Base-by-base conservation (phyloP, 2,797 vertebrate genomes). In the Syngnathus acus region DNA sequence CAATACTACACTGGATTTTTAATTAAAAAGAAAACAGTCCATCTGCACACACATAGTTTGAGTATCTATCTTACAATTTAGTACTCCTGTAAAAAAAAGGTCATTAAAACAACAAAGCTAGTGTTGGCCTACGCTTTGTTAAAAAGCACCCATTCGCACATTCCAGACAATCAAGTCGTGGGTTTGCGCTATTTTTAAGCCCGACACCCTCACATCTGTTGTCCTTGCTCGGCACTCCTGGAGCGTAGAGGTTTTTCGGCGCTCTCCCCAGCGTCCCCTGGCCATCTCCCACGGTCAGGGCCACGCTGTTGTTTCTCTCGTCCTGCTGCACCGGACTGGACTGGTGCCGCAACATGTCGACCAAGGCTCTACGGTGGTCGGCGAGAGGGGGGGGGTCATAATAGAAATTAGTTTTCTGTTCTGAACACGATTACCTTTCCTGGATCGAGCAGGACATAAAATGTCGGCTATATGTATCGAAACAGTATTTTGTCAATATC, bases 331-430 rank as follows among this genome's bases (percentile, higher is more conserved):
- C 91, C 0, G 92, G 92, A 62, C 91, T 94, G 0, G 93, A 93
- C 80, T 97, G 95, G 78, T 95, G 94, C 64, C 95, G 91, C 80
- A 97, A 76, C 81, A 97, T 95, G 83, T 96, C 95, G 55, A 97
- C 94, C 78, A 96, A 86, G 19, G 95, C 94, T 87, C 95, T 97
- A 66, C 73, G 48, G 13, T 4, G 50, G 48, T 9, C 4, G 13
- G 43, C 1, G 13, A 16, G 4, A 0, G 43, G 43, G 45, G 4
- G 3, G 14, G 11, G 43, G 11, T 43, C 42, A 43, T 4, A 32
- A 4, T 32, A 32, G 32, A 42, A 9, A 42, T 42, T 7, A 48
- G 47, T 48, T 48, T 48, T 48, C 47, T 48, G 16, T 45, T 13
- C 13, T 45, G 42, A 10, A 11, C 42, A 11, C 13, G 13, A 17